Evolutionary conservation across 1,140 invertebrate species (phyloP).

Genomic region (Cherax destructor): DNA sequence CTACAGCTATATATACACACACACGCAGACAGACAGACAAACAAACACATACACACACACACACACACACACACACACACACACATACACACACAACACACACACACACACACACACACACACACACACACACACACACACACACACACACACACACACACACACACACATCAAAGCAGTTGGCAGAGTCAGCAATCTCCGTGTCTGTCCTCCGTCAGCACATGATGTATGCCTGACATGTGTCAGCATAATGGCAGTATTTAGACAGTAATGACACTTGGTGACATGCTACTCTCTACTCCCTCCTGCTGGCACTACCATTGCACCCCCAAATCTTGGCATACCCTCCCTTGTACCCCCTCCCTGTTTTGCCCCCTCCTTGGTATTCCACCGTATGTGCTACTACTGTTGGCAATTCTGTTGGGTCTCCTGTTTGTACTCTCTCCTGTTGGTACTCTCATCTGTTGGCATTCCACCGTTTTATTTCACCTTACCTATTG

Average conservation of each 20-base stretch:
- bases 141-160: too few relatives aligned
- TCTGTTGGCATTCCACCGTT: too few relatives aligned
- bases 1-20: too few relatives aligned
- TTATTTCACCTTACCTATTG: too few relatives aligned
- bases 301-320: neutral
- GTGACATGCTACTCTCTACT: constrained; percentile 7
- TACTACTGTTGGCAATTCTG: too few relatives aligned
- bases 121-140: neutral
- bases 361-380: too few relatives aligned
- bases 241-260: constrained; percentile 55
- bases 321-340: neutral
- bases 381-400: too few relatives aligned
- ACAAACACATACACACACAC: too few relatives aligned
- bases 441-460: too few relatives aligned
- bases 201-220: constrained; percentile 22
- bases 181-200: neutral
- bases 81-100: neutral
- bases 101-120: neutral
- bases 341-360: neutral
- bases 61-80: neutral
- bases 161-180: too few relatives aligned
- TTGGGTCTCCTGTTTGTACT: too few relatives aligned
- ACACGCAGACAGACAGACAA: too few relatives aligned
- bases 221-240: constrained; percentile 26
- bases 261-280: constrained; percentile 44